A percentile compares a stretch with the other conserved stretches of the same genome.
These are phyloP conservation scores for Actias luna DNA, from an alignment of 2,888 invertebrate species.

Conservation along the genomic window DNA sequence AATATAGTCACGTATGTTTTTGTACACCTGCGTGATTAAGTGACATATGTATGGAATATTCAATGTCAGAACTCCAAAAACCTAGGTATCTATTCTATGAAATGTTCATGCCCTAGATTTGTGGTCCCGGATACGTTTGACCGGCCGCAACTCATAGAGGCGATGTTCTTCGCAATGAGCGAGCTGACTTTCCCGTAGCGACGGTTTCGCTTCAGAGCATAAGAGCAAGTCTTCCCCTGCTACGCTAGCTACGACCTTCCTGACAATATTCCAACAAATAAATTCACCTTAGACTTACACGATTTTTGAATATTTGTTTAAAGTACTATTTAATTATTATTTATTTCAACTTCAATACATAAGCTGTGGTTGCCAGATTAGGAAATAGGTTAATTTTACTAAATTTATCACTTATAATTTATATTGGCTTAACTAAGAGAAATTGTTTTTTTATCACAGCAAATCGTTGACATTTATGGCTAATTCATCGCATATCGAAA, in stretches of 20 bases:
- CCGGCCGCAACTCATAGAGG: constrained; percentile 36
- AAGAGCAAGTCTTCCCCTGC: constrained; percentile 43
- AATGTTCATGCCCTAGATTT: constrained; percentile 41
- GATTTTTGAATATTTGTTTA: not conserved
- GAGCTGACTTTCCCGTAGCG: constrained; percentile 45
- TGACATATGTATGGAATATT: not conserved
- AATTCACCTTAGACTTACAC: not conserved
- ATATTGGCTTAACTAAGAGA: too few species aligned
- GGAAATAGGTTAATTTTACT: too few species aligned
- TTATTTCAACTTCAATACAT: too few species aligned
- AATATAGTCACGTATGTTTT: too few species aligned
- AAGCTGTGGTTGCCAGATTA: too few species aligned
- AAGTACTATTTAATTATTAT: not conserved
- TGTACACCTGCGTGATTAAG: too few species aligned
- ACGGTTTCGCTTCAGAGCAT: constrained; percentile 41
- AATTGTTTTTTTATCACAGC: too few species aligned
- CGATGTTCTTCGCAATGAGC: constrained; percentile 36
- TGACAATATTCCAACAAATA: constrained; percentile 30
- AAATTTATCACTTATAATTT: too few species aligned
- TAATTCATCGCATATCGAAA: too few species aligned
- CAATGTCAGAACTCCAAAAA: constrained; percentile 1
- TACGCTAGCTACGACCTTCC: constrained; percentile 38
- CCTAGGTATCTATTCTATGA: constrained; percentile 11
- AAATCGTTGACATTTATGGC: too few species aligned
- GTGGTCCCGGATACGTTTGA: constrained; percentile 46